Conservation (phyloP, 2,888 invertebrate species). For the Scaptomyza polygonia region DNA sequence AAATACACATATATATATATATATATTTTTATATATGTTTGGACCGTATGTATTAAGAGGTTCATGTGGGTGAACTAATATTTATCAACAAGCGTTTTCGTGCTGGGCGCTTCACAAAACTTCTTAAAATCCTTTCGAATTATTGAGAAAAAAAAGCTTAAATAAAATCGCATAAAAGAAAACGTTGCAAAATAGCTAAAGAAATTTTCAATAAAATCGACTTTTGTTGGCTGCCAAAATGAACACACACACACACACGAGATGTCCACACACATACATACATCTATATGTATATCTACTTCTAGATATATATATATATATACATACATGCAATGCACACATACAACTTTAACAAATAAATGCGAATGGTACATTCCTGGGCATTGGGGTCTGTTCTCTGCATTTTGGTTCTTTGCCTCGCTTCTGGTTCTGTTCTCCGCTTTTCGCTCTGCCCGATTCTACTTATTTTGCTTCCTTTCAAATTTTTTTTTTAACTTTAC, state of each 20-base stretch:
- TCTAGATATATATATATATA: neutral
- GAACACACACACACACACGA: conserved; percentile 30
- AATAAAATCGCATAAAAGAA: conserved; percentile 60
- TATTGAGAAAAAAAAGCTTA: conserved; percentile 68
- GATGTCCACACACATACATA: conserved; percentile 19
- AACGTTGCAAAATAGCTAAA: conserved; percentile 53
- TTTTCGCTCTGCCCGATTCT: conserved; percentile 34
- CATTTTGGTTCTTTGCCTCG: conserved; percentile 2
- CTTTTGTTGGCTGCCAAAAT: conserved; percentile 73
- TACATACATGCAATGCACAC: neutral
- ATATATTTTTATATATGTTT: conserved; percentile 2
- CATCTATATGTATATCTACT: conserved; percentile 21
- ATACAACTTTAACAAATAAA: conserved; percentile 34
- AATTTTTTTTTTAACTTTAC: conserved; percentile 51
- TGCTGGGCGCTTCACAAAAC: conserved; percentile 65
- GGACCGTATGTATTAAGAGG: neutral
- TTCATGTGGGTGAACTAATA: conserved; percentile 65
- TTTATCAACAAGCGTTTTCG: conserved; percentile 75
- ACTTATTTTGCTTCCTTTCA: conserved; percentile 18
- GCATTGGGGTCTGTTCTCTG: conserved; percentile 47
- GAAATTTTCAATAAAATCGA: conserved; percentile 70
- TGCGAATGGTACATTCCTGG: conserved; percentile 66
- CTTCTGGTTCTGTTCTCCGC: conserved; percentile 31
- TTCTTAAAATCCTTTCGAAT: conserved; percentile 73
- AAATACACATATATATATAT: neutral